Conservation (phyloP, 64 coral and sea anemone genomes). For the Actinia tenebrosa region DNA sequence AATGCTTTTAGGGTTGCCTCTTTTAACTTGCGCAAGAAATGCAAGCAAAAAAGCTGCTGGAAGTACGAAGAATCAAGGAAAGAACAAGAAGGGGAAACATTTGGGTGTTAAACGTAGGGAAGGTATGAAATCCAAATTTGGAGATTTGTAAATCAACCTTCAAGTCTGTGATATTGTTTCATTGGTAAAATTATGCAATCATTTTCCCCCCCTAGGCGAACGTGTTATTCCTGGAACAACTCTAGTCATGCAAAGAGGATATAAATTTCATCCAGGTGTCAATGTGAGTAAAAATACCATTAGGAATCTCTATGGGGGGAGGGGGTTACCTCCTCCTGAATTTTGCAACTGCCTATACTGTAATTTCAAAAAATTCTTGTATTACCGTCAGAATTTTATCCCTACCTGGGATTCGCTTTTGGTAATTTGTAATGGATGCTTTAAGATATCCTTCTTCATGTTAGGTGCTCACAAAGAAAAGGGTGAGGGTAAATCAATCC, state of each 20-base stretch:
- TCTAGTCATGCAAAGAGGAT: conserved; percentile 72
- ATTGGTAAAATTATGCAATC: neutral
- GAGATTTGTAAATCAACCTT: neutral
- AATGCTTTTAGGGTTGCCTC: neutral
- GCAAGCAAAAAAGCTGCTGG: conserved; percentile 87
- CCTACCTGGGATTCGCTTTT: too few species aligned
- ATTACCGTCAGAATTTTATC: too few species aligned
- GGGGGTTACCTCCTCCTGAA: too few species aligned
- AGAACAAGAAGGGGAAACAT: conserved; percentile 80
- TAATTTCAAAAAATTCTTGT: too few species aligned
- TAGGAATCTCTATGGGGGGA: too few species aligned
- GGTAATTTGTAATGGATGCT: too few species aligned
- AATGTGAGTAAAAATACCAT: conserved; percentile 55
- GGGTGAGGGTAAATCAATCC: too few species aligned
- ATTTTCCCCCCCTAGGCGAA: conserved; percentile 41
- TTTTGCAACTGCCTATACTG: too few species aligned
- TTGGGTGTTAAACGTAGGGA: conserved; percentile 85
- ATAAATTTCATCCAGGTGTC: conserved; percentile 85
- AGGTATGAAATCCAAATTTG: conserved; percentile 30
- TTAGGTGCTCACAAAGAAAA: too few species aligned
- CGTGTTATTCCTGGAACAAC: conserved; percentile 89
- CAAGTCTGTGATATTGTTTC: neutral
- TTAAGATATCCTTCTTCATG: too few species aligned
- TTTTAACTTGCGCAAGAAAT: conserved; percentile 7
- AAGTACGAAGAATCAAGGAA: conserved; percentile 88